These are phyloP conservation scores for Sminthurinus aureus DNA, from an alignment of 2,888 invertebrate genomes.

Conservation along the genomic window DNA sequence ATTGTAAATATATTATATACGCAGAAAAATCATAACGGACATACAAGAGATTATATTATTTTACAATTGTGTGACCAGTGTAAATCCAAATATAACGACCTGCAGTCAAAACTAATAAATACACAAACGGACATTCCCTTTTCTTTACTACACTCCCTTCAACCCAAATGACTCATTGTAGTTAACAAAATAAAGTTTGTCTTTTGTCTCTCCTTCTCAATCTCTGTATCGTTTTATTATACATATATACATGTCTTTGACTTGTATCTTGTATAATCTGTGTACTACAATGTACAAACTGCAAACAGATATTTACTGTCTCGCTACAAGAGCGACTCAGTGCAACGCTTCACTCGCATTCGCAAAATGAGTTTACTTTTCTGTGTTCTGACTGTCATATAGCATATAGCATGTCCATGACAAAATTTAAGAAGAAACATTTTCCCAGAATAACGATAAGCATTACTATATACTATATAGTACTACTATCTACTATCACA, in stretches of 20 bases:
- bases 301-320: background rate
- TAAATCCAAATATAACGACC: conserved; percentile 4
- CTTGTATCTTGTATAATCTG: background rate
- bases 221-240: conserved; percentile 19
- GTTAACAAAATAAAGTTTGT: background rate
- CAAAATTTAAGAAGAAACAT: conserved; percentile 3
- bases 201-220: conserved; percentile 3
- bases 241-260: background rate
- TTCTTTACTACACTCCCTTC: conserved; percentile 1
- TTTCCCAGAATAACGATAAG: conserved; percentile 5
- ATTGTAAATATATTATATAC: background rate
- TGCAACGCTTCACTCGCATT: background rate
- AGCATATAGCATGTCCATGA: conserved; percentile 27
- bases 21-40: background rate
- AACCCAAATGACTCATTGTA: conserved; percentile 5
- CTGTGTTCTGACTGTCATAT: conserved; percentile 13
- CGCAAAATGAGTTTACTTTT: conserved; percentile 8
- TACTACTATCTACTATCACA: too few species aligned
- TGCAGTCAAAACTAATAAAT: conserved; percentile 4
- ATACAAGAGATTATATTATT: background rate
- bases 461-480: too few species aligned
- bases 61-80: background rate
- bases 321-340: background rate
- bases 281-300: background rate
- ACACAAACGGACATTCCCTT: conserved; percentile 17